Conservation (phyloP, 2,888 invertebrate genomes). For the Crocallis elinguaria region DNA sequence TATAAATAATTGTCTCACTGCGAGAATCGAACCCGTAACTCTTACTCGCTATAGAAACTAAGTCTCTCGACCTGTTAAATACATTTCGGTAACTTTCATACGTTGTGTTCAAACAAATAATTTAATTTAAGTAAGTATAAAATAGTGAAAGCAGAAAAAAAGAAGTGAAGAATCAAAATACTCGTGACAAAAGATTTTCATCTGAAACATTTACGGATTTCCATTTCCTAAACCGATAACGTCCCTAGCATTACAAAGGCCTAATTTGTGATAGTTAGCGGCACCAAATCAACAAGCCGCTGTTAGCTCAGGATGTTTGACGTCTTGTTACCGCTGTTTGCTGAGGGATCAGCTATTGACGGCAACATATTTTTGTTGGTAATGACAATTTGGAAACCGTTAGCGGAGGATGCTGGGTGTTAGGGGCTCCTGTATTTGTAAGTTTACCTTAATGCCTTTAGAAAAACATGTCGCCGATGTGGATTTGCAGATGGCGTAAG, state of each 20-base stretch:
- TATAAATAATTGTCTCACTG: no score
- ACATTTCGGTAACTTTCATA: no score
- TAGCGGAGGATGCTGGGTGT: background rate
- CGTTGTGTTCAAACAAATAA: no score
- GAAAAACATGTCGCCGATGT: background rate
- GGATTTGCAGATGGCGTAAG: no score
- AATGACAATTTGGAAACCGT: conserved; percentile 30
- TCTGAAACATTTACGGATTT: background rate
- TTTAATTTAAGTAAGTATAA: background rate
- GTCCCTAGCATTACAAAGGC: conserved; percentile 20
- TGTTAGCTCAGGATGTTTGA: conserved; percentile 43
- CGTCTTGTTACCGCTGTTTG: conserved; percentile 41
- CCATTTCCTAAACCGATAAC: background rate
- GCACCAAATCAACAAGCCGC: conserved; percentile 21
- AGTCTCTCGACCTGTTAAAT: no score
- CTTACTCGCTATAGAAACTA: no score
- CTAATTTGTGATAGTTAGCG: conserved; percentile 40
- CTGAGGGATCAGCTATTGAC: conserved; percentile 32
- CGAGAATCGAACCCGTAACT: no score
- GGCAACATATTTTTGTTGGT: conserved; percentile 32
- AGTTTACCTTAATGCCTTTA: background rate
- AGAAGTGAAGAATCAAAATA: background rate
- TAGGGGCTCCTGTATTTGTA: background rate
- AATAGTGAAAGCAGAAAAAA: no score
- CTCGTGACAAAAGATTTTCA: background rate